Conservation (phyloP, 2,797 vertebrate genomes). For the Sardinella longiceps region DNA sequence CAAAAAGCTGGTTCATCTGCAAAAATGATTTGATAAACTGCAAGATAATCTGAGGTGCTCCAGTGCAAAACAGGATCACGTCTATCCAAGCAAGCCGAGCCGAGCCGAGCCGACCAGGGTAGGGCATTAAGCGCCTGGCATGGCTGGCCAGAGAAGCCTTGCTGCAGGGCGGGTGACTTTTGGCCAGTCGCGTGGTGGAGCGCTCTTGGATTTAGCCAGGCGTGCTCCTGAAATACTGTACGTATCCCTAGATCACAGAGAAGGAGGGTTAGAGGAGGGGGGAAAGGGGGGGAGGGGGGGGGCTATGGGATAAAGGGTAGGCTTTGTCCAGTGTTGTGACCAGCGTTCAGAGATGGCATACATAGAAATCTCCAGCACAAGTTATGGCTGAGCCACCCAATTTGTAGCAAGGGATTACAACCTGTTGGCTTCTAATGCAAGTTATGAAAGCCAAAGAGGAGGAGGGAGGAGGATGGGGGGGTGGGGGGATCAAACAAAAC, state of each 20-base stretch:
- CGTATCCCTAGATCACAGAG: slow-evolving; percentile 1
- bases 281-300: no score
- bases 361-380: slow-evolving; percentile 14
- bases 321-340: background rate
- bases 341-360: slow-evolving; percentile 13
- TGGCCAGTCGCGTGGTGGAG: slow-evolving; percentile 33
- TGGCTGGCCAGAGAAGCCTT: slow-evolving; percentile 36
- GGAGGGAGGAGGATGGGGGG: no score
- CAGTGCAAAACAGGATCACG: slow-evolving; percentile 41
- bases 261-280: no score
- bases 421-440: slow-evolving; percentile 50
- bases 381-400: slow-evolving; percentile 30
- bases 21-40: slow-evolving; percentile 45
- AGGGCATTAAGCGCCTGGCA: slow-evolving; percentile 38
- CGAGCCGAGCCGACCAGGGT: no score
- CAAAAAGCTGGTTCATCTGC: slow-evolving; percentile 10
- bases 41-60: slow-evolving; percentile 46
- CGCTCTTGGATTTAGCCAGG: slow-evolving; percentile 32
- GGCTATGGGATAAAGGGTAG: no score
- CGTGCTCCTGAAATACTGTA: slow-evolving; percentile 27
- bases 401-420: slow-evolving; percentile 50
- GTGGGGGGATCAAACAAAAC: slow-evolving; percentile 48
- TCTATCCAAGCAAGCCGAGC: slow-evolving; percentile 39
- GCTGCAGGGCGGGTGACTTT: slow-evolving; percentile 28
- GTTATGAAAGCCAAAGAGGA: slow-evolving; percentile 45